A percentile compares a stretch with the other conserved stretches of the same genome.
Conservation (phyloP, 2,113 vertebrate genomes). For the Taxidea taxus region DNA sequence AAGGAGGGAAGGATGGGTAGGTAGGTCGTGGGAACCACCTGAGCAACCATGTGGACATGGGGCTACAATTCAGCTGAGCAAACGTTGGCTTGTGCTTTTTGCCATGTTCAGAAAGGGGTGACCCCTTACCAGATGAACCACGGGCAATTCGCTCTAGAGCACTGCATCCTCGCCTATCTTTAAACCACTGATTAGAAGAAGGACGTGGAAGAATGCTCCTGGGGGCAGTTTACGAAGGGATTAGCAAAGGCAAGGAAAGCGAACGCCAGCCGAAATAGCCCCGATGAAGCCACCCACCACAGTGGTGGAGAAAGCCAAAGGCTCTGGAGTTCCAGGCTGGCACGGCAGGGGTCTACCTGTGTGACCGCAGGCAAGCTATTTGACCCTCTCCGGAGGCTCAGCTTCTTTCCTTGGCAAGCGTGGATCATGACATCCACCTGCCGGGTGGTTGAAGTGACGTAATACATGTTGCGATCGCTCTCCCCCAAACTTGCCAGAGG, state of each 20-base stretch:
- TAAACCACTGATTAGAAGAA: background rate
- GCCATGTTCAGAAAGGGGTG: background rate
- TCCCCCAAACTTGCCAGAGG: background rate
- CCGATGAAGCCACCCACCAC: background rate
- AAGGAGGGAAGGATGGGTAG: background rate
- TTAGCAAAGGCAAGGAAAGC: background rate
- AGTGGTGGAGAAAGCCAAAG: background rate
- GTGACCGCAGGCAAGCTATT: background rate
- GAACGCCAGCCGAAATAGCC: background rate
- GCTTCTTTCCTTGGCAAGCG: background rate
- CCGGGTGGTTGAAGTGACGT: background rate
- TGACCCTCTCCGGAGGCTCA: background rate
- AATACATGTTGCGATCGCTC: background rate
- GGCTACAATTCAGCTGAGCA: background rate
- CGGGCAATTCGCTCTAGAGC: background rate
- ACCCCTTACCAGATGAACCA: background rate
- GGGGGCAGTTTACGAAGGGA: background rate
- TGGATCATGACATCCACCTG: background rate
- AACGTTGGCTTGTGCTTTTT: background rate
- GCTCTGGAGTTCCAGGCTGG: background rate
- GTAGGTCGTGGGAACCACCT: background rate
- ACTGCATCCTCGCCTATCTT: background rate
- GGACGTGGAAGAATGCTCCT: background rate
- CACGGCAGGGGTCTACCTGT: background rate
- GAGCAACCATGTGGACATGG: background rate